Evolutionary conservation across 2,888 invertebrate species (phyloP).

Genomic region (Pristionchus mayeri): DNA sequence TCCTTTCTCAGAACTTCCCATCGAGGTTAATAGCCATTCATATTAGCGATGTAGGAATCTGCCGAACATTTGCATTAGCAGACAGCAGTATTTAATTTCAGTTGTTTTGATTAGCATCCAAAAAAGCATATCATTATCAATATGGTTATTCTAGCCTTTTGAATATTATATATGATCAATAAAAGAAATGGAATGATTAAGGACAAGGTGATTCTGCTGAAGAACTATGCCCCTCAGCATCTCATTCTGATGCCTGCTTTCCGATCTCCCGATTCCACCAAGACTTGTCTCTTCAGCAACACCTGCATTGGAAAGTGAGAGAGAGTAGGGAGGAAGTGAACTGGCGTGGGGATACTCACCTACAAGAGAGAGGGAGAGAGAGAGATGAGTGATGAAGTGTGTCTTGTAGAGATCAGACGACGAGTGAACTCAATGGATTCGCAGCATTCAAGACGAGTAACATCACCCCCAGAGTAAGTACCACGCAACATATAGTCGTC

Average conservation of each 20-base stretch:
- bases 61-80: no score
- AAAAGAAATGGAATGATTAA: not conserved
- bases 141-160: no score
- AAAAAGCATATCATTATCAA: no score
- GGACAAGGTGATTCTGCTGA: slow-evolving; percentile 73
- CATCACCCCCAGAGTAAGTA: slow-evolving; percentile 68
- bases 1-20: slow-evolving; percentile 73
- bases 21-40: slow-evolving; percentile 61
- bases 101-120: no score
- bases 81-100: no score
- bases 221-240: slow-evolving; percentile 76
- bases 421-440: slow-evolving; percentile 70
- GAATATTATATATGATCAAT: no score
- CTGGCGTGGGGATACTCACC: slow-evolving; percentile 60
- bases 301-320: slow-evolving; percentile 66
- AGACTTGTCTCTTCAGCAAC: slow-evolving; percentile 74
- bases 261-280: slow-evolving; percentile 66
- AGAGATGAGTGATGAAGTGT: slow-evolving; percentile 50
- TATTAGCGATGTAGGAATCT: no score
- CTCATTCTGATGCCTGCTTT: slow-evolving; percentile 76
- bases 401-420: slow-evolving; percentile 53
- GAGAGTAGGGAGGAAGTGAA: no score
- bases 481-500: not conserved
- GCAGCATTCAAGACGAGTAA: slow-evolving; percentile 74
- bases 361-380: slow-evolving; percentile 56